A percentile compares a stretch with the other conserved stretches of the same genome.
phyloP scores from a whole-genome alignment of 2,113 vertebrate species.

The Saimiri boliviensis region DNA sequence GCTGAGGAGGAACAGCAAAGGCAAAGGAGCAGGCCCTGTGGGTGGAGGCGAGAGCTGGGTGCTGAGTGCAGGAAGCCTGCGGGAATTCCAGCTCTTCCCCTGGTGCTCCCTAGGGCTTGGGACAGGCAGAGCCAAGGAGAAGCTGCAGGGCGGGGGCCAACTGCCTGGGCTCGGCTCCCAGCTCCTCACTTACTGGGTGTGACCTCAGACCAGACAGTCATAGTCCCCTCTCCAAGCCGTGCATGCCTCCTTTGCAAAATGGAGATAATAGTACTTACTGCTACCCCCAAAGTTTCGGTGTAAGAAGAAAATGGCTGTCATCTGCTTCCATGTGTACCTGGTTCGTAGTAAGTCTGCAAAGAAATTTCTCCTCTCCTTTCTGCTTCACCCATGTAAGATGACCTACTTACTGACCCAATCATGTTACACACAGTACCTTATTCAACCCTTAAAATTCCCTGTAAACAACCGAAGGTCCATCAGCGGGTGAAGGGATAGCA shows the following conservation, averaged over 20 bases:
- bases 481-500: neutral
- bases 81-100: neutral
- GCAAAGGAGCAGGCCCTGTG: neutral
- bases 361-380: neutral
- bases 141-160: neutral
- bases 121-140: neutral
- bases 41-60: neutral
- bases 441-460: neutral
- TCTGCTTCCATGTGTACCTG: neutral
- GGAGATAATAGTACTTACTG: neutral
- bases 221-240: neutral
- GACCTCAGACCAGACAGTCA: neutral
- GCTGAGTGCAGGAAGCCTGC: neutral
- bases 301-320: neutral
- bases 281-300: too few relatives aligned
- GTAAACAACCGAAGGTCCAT: neutral
- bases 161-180: neutral
- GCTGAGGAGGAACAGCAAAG: neutral
- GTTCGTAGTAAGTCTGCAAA: neutral
- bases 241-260: neutral
- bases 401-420: neutral
- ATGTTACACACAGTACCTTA: neutral
- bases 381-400: conserved; percentile 2
- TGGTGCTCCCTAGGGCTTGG: neutral
- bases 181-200: neutral